A percentile compares a stretch with the other conserved stretches of the same genome.
These are phyloP conservation scores for Leptopilina drosophilae DNA, from an alignment of 2,888 invertebrate genomes.

Conservation along the genomic window DNA sequence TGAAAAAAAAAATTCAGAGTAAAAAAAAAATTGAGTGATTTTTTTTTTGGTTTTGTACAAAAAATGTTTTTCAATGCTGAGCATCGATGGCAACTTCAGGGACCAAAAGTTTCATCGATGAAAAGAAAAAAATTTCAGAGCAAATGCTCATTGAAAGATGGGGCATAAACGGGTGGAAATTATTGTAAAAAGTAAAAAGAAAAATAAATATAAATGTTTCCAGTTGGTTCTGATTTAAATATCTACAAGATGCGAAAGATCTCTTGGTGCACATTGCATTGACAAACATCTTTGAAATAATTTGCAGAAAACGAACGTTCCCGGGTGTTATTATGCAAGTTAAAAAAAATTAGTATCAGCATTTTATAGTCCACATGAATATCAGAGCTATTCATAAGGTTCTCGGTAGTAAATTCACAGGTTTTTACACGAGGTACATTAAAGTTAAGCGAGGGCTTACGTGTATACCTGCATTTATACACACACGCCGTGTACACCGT, in stretches of 20 bases:
- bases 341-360: slow-evolving; percentile 20
- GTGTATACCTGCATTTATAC: too few species aligned
- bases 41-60: too few species aligned
- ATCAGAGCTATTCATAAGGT: slow-evolving; percentile 31
- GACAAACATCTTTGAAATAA: neutral
- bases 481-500: neutral
- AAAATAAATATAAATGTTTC: neutral
- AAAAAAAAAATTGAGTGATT: too few species aligned
- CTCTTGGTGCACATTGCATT: neutral
- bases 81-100: too few species aligned
- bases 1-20: too few species aligned
- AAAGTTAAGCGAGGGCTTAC: neutral
- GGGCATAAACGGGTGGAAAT: too few species aligned
- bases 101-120: too few species aligned
- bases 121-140: too few species aligned
- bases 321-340: neutral
- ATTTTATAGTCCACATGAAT: slow-evolving; percentile 16
- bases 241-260: neutral
- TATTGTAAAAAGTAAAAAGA: too few species aligned
- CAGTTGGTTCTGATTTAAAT: neutral
- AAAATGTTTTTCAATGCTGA: too few species aligned
- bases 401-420: slow-evolving; percentile 30
- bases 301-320: slow-evolving; percentile 23
- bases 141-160: too few species aligned
- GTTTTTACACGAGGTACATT: slow-evolving; percentile 14